Base-by-base conservation (phyloP, 2,113 vertebrate species). In the Misgurnus anguillicaudatus region DNA sequence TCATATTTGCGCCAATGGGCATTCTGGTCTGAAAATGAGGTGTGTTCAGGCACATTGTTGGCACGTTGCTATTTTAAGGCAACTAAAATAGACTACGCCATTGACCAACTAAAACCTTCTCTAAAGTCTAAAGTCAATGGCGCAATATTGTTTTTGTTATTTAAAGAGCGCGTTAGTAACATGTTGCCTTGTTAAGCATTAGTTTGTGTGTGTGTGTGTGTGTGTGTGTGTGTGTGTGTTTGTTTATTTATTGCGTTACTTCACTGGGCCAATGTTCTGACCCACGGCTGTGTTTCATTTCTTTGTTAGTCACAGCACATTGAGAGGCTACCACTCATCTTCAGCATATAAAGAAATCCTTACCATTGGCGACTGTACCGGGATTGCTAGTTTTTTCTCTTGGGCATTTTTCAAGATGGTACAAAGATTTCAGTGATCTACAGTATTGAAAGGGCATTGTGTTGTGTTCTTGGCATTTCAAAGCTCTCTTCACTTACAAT, bases 381-480 rank as follows among this genome's bases (percentile, higher is more conserved):
- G 39, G n/a, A 60, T 41, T 53, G 4, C 6, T 36, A 36, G 21
- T 57, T 42, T 77, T 10, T 65, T 36, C 7, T 55, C n/a, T 41
- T 65, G 11, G 16, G 39, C 61, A 47, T 75, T 8, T 53, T 38
- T 38, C 53, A 65, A 38, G 36, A 17, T 19, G 62, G 16, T 51
- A 36, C 17, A 51, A 64, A 55, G 11, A 36, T 36, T 62, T 24
- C 6, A 77, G 62, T 39, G 62, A 47, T 53, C 6, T 70, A 1
- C 24, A 31, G 1, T 31, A 31, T n/a, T 11, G 67, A 70, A 24
- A 38, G 3, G 41, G 45, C 9, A n/a, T 3, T 4, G 14, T 66
- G 51, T 53, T 7, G 13, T 36, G 53, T 78, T 51, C 39, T 60
- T 58, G n/a, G 55, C 61, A 24, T 61, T 62, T 69, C 55, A 69